Percentiles rank a stretch among this genome's conserved stretches.
Evolutionary conservation across 1,140 invertebrate genomes (phyloP).

Genomic region (Drosophila micromelanica): DNA sequence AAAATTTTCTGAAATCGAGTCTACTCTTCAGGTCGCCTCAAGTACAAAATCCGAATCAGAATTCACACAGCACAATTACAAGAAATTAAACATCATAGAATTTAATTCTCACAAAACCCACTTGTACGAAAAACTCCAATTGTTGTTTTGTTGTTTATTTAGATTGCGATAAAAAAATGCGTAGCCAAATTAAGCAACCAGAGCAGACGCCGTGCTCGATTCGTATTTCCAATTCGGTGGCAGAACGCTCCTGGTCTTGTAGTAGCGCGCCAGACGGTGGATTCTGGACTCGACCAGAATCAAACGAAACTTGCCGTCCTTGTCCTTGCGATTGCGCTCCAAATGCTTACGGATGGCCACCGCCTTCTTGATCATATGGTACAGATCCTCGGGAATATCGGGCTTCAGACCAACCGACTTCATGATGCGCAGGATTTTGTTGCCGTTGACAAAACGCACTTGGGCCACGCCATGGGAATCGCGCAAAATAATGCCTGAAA

Average conservation of each 20-base stretch:
- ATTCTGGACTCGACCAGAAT: slow-evolving; percentile 99
- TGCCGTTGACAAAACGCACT: slow-evolving; percentile 97
- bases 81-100: background rate
- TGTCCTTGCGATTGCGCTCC: slow-evolving; percentile 98
- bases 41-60: too few relatives aligned
- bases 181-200: slow-evolving; percentile 93
- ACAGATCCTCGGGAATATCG: slow-evolving; percentile 99
- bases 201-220: slow-evolving; percentile 97
- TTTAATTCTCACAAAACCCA: background rate
- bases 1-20: too few relatives aligned
- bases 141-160: slow-evolving; percentile 29
- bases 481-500: slow-evolving; percentile 97
- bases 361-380: slow-evolving; percentile 99
- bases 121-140: background rate
- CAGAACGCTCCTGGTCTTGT: slow-evolving; percentile 97
- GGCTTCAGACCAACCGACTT: slow-evolving; percentile 98
- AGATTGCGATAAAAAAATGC: slow-evolving; percentile 18
- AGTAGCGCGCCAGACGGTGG: slow-evolving; percentile 98
- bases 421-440: slow-evolving; percentile 98
- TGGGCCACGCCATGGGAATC: slow-evolving; percentile 99
- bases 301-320: slow-evolving; percentile 98
- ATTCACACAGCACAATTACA: too few relatives aligned
- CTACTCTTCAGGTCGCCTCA: too few relatives aligned
- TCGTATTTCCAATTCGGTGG: slow-evolving; percentile 99
- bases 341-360: slow-evolving; percentile 99